Percentiles rank a stretch among this genome's conserved stretches.
Evolutionary conservation across 1,140 invertebrate genomes (phyloP).

Genomic region (Mactra quadrangularis): DNA sequence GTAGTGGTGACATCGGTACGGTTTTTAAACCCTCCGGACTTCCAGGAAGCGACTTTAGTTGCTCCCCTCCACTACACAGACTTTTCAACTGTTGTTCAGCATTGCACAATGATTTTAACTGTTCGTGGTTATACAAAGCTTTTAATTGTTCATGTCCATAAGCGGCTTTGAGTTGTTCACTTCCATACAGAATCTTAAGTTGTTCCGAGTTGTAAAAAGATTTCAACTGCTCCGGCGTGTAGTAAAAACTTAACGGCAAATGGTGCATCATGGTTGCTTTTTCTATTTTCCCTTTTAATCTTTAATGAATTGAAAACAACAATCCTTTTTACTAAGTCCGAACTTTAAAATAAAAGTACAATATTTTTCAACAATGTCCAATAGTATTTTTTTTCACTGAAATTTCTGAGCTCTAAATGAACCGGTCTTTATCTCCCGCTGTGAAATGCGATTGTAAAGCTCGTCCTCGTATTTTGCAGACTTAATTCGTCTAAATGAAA

Average conservation of each 20-base stretch:
- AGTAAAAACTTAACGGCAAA: slow-evolving; percentile 57
- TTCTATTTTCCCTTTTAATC: neutral
- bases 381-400: too few relatives aligned
- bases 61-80: slow-evolving; percentile 33
- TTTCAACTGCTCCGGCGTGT: slow-evolving; percentile 57
- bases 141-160: slow-evolving; percentile 59
- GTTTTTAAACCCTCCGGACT: slow-evolving; percentile 47
- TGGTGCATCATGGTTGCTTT: slow-evolving; percentile 51
- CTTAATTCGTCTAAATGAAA: slow-evolving; percentile 55
- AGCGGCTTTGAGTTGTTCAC: slow-evolving; percentile 49
- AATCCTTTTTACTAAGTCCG: neutral
- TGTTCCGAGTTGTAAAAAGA: slow-evolving; percentile 55
- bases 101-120: slow-evolving; percentile 50
- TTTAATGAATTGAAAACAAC: neutral
- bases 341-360: too few relatives aligned
- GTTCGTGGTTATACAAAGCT: slow-evolving; percentile 55
- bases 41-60: slow-evolving; percentile 31
- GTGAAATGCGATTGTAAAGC: slow-evolving; percentile 30
- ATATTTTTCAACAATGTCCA: too few relatives aligned
- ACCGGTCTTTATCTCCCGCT: neutral
- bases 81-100: slow-evolving; percentile 43
- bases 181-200: slow-evolving; percentile 54
- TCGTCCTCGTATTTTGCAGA: slow-evolving; percentile 11
- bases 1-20: slow-evolving; percentile 38
- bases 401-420: too few relatives aligned